Percentiles rank a stretch among this genome's conserved stretches.
phyloP scores from a whole-genome alignment of 2,888 invertebrate genomes.

The Melieria omissa region DNA sequence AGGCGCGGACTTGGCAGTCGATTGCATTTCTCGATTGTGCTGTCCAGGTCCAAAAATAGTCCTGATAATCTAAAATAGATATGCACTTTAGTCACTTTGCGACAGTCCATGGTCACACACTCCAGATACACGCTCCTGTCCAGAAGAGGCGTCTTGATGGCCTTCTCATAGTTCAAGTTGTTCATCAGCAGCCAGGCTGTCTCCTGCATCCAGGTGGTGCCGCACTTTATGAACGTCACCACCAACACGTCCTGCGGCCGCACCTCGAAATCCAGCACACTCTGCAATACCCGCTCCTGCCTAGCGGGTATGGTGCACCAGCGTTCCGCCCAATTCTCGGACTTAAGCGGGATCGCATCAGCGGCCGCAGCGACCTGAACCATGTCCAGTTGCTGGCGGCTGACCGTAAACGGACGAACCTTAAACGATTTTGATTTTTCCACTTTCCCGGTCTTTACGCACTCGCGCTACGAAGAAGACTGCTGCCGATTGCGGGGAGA shows the following conservation, averaged over 20 bases:
- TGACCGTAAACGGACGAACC: too few relatives aligned
- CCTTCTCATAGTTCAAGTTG: conserved; percentile 46
- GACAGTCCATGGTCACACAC: conserved; percentile 31
- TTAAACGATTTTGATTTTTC: too few relatives aligned
- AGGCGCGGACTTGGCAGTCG: conserved; percentile 45
- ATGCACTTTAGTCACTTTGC: background rate
- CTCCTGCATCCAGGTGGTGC: conserved; percentile 52
- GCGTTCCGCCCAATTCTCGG: conserved; percentile 39
- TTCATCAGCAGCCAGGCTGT: conserved; percentile 49
- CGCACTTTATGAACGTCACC: conserved; percentile 46
- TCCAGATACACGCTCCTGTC: conserved; percentile 44
- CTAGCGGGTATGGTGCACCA: conserved; percentile 35
- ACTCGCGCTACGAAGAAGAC: too few relatives aligned
- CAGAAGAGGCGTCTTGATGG: conserved; percentile 23
- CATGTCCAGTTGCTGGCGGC: background rate
- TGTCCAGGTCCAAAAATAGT: background rate
- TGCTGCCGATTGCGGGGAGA: too few relatives aligned
- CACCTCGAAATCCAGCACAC: conserved; percentile 44
- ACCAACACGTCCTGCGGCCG: conserved; percentile 47
- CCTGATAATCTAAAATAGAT: background rate
- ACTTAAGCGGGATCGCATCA: conserved; percentile 34
- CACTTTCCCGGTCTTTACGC: too few relatives aligned
- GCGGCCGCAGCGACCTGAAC: conserved; percentile 32
- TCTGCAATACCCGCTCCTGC: conserved; percentile 28
- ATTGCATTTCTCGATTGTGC: conserved; percentile 21